Percentiles rank a stretch among this genome's conserved stretches.
These are phyloP conservation scores for Augochlorella aurata DNA, from an alignment of 2,888 invertebrate species.

Conservation along the genomic window DNA sequence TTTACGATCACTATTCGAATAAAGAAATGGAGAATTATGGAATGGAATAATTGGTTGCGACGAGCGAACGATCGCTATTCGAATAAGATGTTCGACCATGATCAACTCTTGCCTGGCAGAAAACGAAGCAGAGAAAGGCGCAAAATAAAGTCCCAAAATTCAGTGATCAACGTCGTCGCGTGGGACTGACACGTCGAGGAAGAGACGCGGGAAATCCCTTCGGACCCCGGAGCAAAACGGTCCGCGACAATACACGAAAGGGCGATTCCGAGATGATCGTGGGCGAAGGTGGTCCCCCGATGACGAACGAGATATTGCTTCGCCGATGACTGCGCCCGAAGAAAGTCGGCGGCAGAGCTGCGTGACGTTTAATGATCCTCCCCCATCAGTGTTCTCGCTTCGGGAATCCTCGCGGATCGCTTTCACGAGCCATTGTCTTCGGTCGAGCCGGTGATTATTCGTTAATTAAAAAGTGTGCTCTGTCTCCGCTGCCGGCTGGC, in stretches of 20 bases:
- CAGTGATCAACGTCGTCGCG: background rate
- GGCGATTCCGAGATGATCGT: slow-evolving; percentile 24
- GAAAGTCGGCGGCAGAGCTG: slow-evolving; percentile 44
- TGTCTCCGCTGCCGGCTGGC: background rate
- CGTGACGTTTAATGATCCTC: slow-evolving; percentile 51
- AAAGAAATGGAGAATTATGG: no score
- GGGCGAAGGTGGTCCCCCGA: slow-evolving; percentile 27
- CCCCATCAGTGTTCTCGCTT: slow-evolving; percentile 53
- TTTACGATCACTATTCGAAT: no score
- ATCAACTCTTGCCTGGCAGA: no score
- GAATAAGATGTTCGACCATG: no score
- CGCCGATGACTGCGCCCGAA: slow-evolving; percentile 45
- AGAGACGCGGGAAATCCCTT: slow-evolving; percentile 21
- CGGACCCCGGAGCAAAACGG: background rate
- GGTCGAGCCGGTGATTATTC: slow-evolving; percentile 53
- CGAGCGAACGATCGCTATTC: no score
- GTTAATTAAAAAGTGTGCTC: slow-evolving; percentile 55
- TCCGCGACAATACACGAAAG: slow-evolving; percentile 21
- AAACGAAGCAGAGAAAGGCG: no score
- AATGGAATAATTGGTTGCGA: no score
- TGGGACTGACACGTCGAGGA: slow-evolving; percentile 11
- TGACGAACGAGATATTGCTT: slow-evolving; percentile 35
- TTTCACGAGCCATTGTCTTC: slow-evolving; percentile 65
- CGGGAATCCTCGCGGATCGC: slow-evolving; percentile 46
- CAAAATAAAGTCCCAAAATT: no score